phyloP scores from a whole-genome alignment of 2,113 vertebrate genomes.

The Anguilla japonica region DNA sequence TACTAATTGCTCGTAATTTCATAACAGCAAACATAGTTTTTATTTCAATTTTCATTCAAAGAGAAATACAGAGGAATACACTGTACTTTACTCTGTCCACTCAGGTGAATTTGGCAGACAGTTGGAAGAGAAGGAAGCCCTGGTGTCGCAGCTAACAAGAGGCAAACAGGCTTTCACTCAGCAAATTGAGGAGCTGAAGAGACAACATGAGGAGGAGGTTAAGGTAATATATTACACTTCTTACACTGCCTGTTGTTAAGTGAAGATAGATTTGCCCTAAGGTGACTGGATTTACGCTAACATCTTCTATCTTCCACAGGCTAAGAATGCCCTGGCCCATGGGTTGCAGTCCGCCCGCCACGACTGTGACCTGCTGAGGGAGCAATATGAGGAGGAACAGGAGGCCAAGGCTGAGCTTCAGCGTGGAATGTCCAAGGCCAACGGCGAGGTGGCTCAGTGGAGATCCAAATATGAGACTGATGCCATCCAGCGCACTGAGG shows the following conservation, averaged over 20 bases:
- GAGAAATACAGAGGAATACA: not conserved
- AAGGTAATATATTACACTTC: conserved; percentile 54
- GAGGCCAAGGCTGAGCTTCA: not conserved
- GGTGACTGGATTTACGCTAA: not conserved
- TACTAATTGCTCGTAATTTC: not conserved
- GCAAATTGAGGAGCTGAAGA: conserved; percentile 62
- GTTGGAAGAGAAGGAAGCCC: not conserved
- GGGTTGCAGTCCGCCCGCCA: not conserved
- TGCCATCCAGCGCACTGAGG: not conserved
- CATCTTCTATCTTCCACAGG: not conserved
- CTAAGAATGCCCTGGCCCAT: not conserved
- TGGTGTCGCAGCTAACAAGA: not conserved
- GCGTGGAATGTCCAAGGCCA: not conserved
- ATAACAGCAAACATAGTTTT: not conserved
- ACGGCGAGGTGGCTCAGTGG: not conserved
- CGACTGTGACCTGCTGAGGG: not conserved
- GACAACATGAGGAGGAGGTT: conserved; percentile 65
- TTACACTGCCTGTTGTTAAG: no score
- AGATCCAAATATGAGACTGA: not conserved
- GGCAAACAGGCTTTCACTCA: conserved; percentile 37
- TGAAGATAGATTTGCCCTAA: not conserved
- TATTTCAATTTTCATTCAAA: no score
- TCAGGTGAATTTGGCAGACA: not conserved
- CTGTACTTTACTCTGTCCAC: not conserved
- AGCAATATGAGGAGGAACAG: not conserved